Evolutionary conservation across 2,113 vertebrate species (phyloP).

Genomic region (Euleptes europaea): DNA sequence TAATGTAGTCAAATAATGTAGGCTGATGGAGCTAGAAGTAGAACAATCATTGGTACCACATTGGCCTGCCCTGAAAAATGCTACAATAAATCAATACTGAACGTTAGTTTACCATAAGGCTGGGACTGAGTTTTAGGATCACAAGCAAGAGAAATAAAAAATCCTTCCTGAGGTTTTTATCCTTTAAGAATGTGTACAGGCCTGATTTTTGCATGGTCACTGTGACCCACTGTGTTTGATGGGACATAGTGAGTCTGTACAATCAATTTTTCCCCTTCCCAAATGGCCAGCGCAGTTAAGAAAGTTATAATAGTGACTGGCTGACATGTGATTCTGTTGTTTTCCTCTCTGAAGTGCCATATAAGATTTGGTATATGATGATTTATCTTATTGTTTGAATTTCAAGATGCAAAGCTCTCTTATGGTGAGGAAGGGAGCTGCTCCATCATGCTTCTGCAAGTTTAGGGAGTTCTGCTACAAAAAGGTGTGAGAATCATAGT

Average conservation of each 20-base stretch:
- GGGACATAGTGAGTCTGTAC: background rate
- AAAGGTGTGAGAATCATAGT: background rate
- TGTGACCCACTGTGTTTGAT: background rate
- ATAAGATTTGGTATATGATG: background rate
- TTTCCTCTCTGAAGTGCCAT: background rate
- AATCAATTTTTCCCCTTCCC: too few species aligned
- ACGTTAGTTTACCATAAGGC: background rate
- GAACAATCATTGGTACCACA: background rate
- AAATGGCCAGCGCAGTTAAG: background rate
- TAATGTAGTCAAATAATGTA: background rate
- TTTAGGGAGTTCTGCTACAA: background rate
- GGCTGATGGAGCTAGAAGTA: background rate
- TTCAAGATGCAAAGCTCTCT: background rate
- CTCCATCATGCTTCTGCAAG: background rate
- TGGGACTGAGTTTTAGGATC: background rate
- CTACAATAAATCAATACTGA: background rate
- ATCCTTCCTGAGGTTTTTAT: background rate
- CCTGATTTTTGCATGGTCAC: background rate
- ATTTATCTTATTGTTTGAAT: background rate
- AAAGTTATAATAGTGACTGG: background rate
- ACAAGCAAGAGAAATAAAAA: background rate
- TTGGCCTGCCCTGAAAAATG: background rate
- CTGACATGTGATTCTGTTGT: background rate
- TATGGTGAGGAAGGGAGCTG: background rate
- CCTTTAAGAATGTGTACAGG: background rate